Evolutionary conservation across 2,113 vertebrate species (phyloP), one percentile per base, ranked within the genome.

Genomic region (Pterophyllum scalare): DNA sequence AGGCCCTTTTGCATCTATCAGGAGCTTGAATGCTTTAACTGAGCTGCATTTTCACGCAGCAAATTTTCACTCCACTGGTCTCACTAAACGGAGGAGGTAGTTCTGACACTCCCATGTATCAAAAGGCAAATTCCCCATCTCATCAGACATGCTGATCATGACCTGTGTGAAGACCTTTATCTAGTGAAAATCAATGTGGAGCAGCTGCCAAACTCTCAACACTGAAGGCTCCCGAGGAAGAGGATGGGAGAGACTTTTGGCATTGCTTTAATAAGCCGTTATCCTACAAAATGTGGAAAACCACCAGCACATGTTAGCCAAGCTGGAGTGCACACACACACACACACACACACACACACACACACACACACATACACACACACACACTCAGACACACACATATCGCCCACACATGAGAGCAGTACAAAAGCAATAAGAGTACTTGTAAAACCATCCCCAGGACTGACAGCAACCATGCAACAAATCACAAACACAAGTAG

Each of bases 391-490:
- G 28, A 59, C 64, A 61, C n/a, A 65, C 46, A 54, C 54, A 61
- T 6, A 28, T 77, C 83, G 81, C 89, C 91, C 77, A 92, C 90
- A 87, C 78, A 67, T 28, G 58, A 24, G 6, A 75, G 60, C 67
- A 75, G 59, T 10, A 82, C 70, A 79, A 89, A 87, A 85, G 75
- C 88, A 77, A 38, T 10, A 75, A 76, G 77, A 59, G 33, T 49
- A 46, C 82, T 83, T 81, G 75, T 81, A 70, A 79, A 81, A 79
- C 57, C 80, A 80, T 87, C 85, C 64, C 7, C 28, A 26, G 65
- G 79, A 90, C 86, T 80, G 82, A 88, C 83, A 88, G 75, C 62
- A 89, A 75, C 58, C 33, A 62, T 7, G n/a, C 6, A 80, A 82
- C 70, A 82, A 86, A 82, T 80, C 54, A 67, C 72, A 90, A 75